phyloP scores from a whole-genome alignment of 2,888 invertebrate genomes.

The Limenitis arthemis region DNA sequence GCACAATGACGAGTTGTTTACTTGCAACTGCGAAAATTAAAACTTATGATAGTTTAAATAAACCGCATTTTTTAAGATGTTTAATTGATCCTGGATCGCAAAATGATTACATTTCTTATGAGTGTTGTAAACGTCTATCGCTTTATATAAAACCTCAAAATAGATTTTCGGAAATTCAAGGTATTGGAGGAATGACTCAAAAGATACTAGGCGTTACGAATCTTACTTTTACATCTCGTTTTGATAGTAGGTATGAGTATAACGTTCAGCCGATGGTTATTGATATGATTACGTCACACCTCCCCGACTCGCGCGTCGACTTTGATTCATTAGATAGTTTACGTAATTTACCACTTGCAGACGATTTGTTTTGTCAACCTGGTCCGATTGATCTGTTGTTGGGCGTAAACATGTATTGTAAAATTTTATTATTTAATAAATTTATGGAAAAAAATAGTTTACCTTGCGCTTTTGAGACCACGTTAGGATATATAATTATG shows the following conservation, averaged over 20 bases:
- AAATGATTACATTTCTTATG: no score
- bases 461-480: slow-evolving; percentile 9
- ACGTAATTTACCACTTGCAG: slow-evolving; percentile 6
- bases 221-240: slow-evolving; percentile 3
- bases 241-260: neutral
- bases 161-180: slow-evolving; percentile 2
- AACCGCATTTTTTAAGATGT: slow-evolving; percentile 1
- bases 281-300: slow-evolving; percentile 2
- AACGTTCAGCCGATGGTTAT: slow-evolving; percentile 7
- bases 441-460: neutral
- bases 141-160: neutral
- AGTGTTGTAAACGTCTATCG: no score
- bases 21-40: slow-evolving; percentile 1
- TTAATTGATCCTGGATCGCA: no score
- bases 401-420: slow-evolving; percentile 13
- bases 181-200: slow-evolving; percentile 2
- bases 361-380: slow-evolving; percentile 7
- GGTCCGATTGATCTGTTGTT: slow-evolving; percentile 13
- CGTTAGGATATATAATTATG: slow-evolving; percentile 10
- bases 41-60: neutral
- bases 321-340: neutral
- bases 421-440: slow-evolving; percentile 9
- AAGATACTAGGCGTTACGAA: neutral
- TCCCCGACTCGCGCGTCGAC: slow-evolving; percentile 9
- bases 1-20: neutral